These are phyloP conservation scores for Siphamia tubifer DNA, from an alignment of 2,113 vertebrate species.

Conservation along the genomic window DNA sequence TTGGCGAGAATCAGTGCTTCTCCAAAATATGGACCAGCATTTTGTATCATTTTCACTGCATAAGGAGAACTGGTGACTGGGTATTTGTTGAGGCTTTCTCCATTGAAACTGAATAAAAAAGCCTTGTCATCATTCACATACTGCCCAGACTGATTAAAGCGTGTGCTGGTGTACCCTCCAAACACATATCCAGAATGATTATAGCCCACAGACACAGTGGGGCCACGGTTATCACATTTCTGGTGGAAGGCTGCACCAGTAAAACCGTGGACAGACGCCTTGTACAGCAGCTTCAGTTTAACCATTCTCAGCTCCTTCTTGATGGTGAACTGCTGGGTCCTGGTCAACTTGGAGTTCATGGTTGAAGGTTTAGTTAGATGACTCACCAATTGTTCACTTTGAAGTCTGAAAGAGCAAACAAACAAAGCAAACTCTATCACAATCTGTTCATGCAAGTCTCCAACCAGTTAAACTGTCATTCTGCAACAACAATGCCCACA, in stretches of 20 bases:
- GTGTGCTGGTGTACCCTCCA: conserved; percentile 60
- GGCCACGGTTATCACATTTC: conserved; percentile 48
- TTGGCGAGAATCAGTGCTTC: conserved; percentile 22
- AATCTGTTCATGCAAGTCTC: too few species aligned
- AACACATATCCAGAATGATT: conserved; percentile 66
- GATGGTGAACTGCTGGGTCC: conserved; percentile 40
- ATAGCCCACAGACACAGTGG: conserved; percentile 72
- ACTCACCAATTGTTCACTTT: neutral
- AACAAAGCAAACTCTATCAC: too few species aligned
- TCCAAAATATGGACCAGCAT: conserved; percentile 58
- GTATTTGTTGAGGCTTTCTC: neutral
- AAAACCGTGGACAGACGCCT: conserved; percentile 68
- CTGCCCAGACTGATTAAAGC: conserved; percentile 36
- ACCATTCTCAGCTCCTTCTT: conserved; percentile 18
- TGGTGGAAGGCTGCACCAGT: conserved; percentile 43
- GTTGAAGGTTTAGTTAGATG: neutral
- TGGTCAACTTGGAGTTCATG: conserved; percentile 39
- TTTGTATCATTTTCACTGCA: neutral
- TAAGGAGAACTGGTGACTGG: rapidly evolving
- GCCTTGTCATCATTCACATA: conserved; percentile 50
- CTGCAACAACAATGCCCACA: too few species aligned
- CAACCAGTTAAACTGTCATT: too few species aligned
- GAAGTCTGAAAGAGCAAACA: neutral
- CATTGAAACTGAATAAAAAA: conserved; percentile 67
- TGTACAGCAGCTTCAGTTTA: conserved; percentile 61